phyloP scores from a whole-genome alignment of 2,797 vertebrate genomes.

The Cynodonichthys magdalenae region DNA sequence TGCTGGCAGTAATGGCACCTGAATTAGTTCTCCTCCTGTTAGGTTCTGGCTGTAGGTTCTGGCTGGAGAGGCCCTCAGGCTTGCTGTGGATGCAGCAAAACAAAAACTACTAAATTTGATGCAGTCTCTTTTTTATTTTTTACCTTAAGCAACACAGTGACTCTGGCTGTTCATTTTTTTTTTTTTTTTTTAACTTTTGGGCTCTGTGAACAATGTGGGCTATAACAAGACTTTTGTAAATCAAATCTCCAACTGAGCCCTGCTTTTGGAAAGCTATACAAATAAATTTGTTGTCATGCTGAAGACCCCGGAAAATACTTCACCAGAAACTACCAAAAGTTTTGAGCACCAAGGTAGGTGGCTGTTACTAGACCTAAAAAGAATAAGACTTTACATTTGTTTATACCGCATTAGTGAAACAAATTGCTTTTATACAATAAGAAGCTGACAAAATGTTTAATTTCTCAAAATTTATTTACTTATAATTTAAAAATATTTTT shows the following conservation, averaged over 20 bases:
- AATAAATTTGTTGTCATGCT: not conserved
- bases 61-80: not conserved
- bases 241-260: not conserved
- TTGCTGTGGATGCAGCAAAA: not conserved
- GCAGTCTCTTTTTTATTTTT: not conserved
- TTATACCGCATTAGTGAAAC: not conserved
- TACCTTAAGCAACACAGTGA: too few species aligned
- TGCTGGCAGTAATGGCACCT: conserved; percentile 1
- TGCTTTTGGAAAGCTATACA: not conserved
- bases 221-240: not conserved
- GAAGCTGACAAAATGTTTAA: not conserved
- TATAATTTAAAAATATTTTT: too few species aligned
- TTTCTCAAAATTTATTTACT: too few species aligned
- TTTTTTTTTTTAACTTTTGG: not conserved
- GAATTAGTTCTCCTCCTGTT: not conserved
- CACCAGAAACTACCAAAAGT: not conserved
- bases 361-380: not conserved
- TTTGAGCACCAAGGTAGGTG: conserved; percentile 1
- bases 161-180: not conserved
- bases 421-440: not conserved
- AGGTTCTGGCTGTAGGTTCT: not conserved
- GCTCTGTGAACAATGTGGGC: not conserved
- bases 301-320: not conserved
- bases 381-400: not conserved
- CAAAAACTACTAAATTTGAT: not conserved